Evolutionary conservation across 2,888 invertebrate genomes (phyloP), one percentile per base, ranked within the genome.

Genomic region (Hoplodrina blanda): DNA sequence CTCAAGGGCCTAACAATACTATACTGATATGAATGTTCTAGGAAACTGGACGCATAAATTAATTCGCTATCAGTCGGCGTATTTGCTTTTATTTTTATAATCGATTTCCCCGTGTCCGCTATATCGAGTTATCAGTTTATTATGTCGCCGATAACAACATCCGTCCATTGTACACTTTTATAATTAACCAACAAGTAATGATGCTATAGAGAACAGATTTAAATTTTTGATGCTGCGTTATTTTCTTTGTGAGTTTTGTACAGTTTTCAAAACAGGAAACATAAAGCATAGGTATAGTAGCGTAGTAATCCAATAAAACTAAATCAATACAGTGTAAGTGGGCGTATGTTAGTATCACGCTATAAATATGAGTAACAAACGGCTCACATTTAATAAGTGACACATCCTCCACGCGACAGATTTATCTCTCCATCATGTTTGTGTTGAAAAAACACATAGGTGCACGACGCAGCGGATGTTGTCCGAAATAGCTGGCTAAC

Each of bases 401-500:
- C 61, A 71, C 80, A 71, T 84, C 85, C 80, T 76, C 61, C 13
- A 15, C 30, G 41, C 49, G 66, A 73, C 69, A 69, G 68, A 76
- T 73, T 75, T 73, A 82, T 75, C 46, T 57, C 62, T 67, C 46
- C 61, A 76, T 75, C 60, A 56, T 55, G 62, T 13, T 13, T 13
- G 50, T 61, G 70, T 73, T 57, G 59, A 57, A 70, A 75, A 76
- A 81, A 68, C 60, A 73, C 59, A 59, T 55, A 70, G 69, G 55
- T 73, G 69, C 56, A 59, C 57, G 66, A 65, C 68, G 65, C 53
- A 73, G 54, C 85, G 84, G 84, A 84, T 77, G 85, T 60, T 44
- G 71, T 71, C 73, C 53, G 65, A 84, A 84, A 85, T 84, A 84
- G 76, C 83, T 63, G 63, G 19, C 30, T 67, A 71, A 75, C 69